Conservation (phyloP, 2,797 vertebrate species). For the Sebastiscus albofasciatus region DNA sequence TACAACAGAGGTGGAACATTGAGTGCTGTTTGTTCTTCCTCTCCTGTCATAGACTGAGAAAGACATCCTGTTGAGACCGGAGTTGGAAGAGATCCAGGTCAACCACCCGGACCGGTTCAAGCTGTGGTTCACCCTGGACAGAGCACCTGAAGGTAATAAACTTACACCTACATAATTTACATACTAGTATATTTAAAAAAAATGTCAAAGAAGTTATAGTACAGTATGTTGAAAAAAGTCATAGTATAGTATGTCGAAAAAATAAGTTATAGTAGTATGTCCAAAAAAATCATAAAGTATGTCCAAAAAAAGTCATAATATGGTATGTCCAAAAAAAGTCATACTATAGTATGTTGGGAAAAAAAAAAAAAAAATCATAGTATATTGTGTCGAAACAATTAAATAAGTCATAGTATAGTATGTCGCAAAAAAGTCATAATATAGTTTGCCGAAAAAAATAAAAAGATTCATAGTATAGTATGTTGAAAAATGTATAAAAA, state of each 20-base stretch:
- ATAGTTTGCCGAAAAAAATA: too few relatives aligned
- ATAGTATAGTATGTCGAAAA: neutral
- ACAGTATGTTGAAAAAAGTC: neutral
- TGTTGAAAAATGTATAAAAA: too few relatives aligned
- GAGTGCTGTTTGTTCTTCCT: neutral
- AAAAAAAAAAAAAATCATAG: neutral
- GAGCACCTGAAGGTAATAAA: conserved; percentile 86
- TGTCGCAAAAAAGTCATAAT: neutral
- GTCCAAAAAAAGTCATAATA: neutral
- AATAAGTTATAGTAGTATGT: too few relatives aligned
- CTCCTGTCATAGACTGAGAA: conserved; percentile 86
- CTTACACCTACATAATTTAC: neutral
- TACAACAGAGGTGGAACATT: neutral
- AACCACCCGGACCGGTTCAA: conserved; percentile 89
- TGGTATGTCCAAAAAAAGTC: neutral
- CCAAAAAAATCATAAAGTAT: too few relatives aligned
- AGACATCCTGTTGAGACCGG: conserved; percentile 91
- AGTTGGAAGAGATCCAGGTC: conserved; percentile 91
- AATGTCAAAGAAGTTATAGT: neutral
- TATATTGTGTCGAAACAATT: too few relatives aligned
- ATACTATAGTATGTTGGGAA: too few relatives aligned
- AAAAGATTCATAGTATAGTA: neutral
- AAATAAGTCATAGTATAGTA: neutral
- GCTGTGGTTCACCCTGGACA: conserved; percentile 95
- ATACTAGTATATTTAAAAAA: too few relatives aligned